Base-by-base conservation (phyloP, 1,140 invertebrate genomes). In the Caenorhabditis inopinata region DNA sequence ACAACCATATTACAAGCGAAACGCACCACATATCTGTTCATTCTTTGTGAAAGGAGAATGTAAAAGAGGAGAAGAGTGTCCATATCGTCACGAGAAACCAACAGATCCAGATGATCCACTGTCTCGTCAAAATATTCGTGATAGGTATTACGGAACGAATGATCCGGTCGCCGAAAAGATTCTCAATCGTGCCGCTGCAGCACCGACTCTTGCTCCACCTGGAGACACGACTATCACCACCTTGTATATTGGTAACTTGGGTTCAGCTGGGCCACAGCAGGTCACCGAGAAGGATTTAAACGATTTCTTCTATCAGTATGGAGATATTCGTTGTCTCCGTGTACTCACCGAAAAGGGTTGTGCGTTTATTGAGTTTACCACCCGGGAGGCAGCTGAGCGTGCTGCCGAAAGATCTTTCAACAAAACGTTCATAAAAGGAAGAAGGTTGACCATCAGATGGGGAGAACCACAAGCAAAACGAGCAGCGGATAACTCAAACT, bases 1-100 rank as follows among this genome's bases (percentile, higher is more conserved):
- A 16, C 94, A 95, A 46, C 97, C 97, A 0, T 99, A 99, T 89
- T 99, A 99, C 87, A 98, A 99, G 88, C 90, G 97, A 68, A 99
- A 99, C 88, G 91, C 96, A 84, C 96, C 97, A 0, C 97, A 99
- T 89, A 97, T 99, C 51, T 99, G 97, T 90, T 98, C 96, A 0
- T 99, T 99, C 89, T 99, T 96, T 95, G 96, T 99, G 0, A 99
- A 99, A 91, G 97, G 97, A 0, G 97, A 99, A 89, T 99, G 97
- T 89, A 94, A 96, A 87, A 91, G 97, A 89, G 97, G 97, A 16
- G 97, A 99, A 90, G 97, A 99, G 88, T 99, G 97, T 91, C 97
- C 97, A 0, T 99, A 99, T 89, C 92, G 97, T 23, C 97, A 99
- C 88, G 97, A 99, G 88, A 98, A 97, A 87, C 97, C 97, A 1